Conservation (phyloP, 2,888 invertebrate genomes). For the Microplitis deprimator region DNA sequence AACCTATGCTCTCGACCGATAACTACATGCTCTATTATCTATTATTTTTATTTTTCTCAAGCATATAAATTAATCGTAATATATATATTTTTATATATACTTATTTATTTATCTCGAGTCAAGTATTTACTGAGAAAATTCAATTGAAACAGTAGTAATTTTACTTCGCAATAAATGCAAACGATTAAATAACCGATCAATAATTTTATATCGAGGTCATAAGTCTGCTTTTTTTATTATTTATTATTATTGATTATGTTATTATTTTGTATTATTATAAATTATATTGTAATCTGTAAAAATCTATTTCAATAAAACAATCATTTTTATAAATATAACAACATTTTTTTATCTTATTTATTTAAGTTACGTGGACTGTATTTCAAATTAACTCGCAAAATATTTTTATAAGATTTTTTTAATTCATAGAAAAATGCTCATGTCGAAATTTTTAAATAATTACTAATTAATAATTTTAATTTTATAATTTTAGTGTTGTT, state of each 20-base stretch:
- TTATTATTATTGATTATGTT: background rate
- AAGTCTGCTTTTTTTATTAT: background rate
- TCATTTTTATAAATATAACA: background rate
- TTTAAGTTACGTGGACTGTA: background rate
- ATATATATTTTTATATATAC: background rate
- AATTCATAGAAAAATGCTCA: background rate
- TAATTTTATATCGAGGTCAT: constrained; percentile 42
- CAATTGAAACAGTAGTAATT: constrained; percentile 3
- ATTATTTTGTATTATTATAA: constrained; percentile 1
- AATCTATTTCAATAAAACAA: background rate
- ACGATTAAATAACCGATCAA: constrained; percentile 44
- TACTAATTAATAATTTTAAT: too few species aligned
- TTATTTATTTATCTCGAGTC: background rate
- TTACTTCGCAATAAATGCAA: constrained; percentile 20
- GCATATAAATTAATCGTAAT: background rate
- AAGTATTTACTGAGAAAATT: background rate
- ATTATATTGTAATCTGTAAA: background rate
- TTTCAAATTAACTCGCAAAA: background rate
- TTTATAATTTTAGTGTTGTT: too few species aligned
- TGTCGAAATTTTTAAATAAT: too few species aligned
- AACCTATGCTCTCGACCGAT: background rate
- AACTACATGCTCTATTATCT: background rate
- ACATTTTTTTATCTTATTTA: too few species aligned
- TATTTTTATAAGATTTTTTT: background rate
- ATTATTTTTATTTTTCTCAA: background rate